Percentiles rank a stretch among this genome's conserved stretches.
These are phyloP conservation scores for Tinea semifulvella DNA, from an alignment of 2,888 invertebrate species.

Conservation along the genomic window DNA sequence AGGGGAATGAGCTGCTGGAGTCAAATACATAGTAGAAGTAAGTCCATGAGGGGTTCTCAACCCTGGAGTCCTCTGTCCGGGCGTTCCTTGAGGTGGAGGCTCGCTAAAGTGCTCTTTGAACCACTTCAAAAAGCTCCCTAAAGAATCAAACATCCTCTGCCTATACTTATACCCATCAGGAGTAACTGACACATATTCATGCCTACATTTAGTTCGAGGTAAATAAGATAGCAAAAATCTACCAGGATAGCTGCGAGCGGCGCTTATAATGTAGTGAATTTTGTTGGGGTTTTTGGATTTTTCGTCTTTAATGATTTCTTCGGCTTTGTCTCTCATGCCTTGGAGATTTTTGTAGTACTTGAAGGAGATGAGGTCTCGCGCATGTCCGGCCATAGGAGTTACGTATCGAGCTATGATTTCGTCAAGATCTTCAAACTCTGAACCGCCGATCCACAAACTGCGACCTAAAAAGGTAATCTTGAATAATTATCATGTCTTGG, in stretches of 20 bases:
- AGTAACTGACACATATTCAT: slow-evolving; percentile 91
- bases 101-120: slow-evolving; percentile 98
- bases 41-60: slow-evolving; percentile 73
- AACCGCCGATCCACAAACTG: slow-evolving; percentile 84
- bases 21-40: slow-evolving; percentile 53
- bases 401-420: slow-evolving; percentile 98
- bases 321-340: slow-evolving; percentile 86
- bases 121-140: slow-evolving; percentile 86
- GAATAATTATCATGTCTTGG: no score
- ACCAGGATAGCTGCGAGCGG: slow-evolving; percentile 87
- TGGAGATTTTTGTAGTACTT: slow-evolving; percentile 87
- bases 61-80: slow-evolving; percentile 73
- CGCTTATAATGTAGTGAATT: slow-evolving; percentile 88
- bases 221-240: slow-evolving; percentile 95
- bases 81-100: slow-evolving; percentile 80
- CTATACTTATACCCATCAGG: slow-evolving; percentile 95
- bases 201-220: slow-evolving; percentile 83
- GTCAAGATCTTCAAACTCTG: slow-evolving; percentile 98
- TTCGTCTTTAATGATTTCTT: slow-evolving; percentile 87
- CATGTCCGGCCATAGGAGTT: slow-evolving; percentile 95
- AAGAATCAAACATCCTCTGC: slow-evolving; percentile 85
- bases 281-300: slow-evolving; percentile 87
- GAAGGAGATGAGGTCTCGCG: slow-evolving; percentile 89
- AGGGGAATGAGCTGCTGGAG: slow-evolving; percentile 67
- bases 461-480: slow-evolving; percentile 37